Evolutionary conservation across 1,140 invertebrate genomes (phyloP).

Genomic region (Caenorhabditis briggsae): DNA sequence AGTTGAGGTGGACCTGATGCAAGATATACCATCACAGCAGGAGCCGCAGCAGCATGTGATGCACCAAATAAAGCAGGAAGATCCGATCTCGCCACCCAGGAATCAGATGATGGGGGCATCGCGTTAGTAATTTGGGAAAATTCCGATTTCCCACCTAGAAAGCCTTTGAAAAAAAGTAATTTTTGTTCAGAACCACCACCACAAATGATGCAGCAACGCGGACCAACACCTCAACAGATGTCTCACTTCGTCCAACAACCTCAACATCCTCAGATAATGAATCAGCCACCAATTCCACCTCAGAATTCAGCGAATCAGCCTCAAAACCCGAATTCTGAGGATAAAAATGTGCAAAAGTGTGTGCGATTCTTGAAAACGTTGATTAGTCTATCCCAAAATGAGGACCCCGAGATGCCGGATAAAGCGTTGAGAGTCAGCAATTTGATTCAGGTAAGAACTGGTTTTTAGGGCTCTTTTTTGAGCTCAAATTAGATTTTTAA

Average conservation of each 20-base stretch:
- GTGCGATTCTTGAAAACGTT: slow-evolving; percentile 62
- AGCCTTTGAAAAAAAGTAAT: background rate
- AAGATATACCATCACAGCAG: no score
- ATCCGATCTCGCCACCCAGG: background rate
- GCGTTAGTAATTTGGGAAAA: background rate
- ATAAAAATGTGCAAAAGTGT: slow-evolving; percentile 57
- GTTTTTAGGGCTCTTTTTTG: background rate
- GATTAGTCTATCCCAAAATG: slow-evolving; percentile 42
- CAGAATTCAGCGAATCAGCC: background rate
- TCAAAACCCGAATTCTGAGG: slow-evolving; percentile 11
- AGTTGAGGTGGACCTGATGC: no score
- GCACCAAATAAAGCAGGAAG: background rate
- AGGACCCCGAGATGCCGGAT: slow-evolving; percentile 16
- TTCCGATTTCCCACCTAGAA: background rate
- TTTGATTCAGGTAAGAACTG: slow-evolving; percentile 40
- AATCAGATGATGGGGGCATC: background rate
- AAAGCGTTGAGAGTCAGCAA: slow-evolving; percentile 33
- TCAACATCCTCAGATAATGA: background rate
- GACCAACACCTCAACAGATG: no score
- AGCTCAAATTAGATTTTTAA: no score
- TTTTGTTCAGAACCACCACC: background rate
- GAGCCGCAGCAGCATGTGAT: no score
- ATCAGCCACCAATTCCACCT: background rate
- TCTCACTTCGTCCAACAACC: background rate
- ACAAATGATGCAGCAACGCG: slow-evolving; percentile 4